Evolutionary conservation across 53 echinoderm and acorn worm species (phyloP), one percentile per base, ranked within the genome.

Genomic region (Pentamera pediparva): DNA sequence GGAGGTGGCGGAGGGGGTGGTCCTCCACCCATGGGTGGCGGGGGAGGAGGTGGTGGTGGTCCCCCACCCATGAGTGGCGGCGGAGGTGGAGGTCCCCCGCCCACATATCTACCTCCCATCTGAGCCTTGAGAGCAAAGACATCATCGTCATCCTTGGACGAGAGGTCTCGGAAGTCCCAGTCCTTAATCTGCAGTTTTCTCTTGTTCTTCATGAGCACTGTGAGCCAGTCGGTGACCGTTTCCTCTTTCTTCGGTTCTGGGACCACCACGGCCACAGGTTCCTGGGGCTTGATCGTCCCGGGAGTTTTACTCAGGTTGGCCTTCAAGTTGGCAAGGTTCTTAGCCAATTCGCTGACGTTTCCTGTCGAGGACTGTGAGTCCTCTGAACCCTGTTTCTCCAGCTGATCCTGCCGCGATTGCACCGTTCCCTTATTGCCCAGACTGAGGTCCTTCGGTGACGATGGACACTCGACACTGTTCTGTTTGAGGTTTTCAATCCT

Each of bases 131-230:
- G 19, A 40, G 71, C 70, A 62, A 90, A 90, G 59, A 86, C 81
- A 55, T 98, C 86, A 29, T 91, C 83, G 57, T 98, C 98, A 40
- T 98, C 98, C 22, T 75, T 57, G 15, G 77, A 69, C 12, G 70
- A 53, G 17, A 98, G 59, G 54, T 92, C 91, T 1, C 88, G 88
- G 59, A 98, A 98, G 50, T 98, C 98, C 91, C 91, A 91, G 49
- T 85, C 78, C 15, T 85, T 77, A 35, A 98, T 75, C 15, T 86
- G 80, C 0, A 98, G 91, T 64, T 91, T 91, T 6, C 98, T 61
- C 39, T 98, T 86, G 32, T 88, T 98, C 61, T 85, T 65, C 3
- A 50, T 70, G 56, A 90, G 43, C 18, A 90, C 61, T 34, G 75
- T 69, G 39, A 75, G 35, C 82, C 82, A 90, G 31, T 85, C 65